Conservation (phyloP, 1,140 invertebrate genomes). For the Melanaphis sacchari region DNA sequence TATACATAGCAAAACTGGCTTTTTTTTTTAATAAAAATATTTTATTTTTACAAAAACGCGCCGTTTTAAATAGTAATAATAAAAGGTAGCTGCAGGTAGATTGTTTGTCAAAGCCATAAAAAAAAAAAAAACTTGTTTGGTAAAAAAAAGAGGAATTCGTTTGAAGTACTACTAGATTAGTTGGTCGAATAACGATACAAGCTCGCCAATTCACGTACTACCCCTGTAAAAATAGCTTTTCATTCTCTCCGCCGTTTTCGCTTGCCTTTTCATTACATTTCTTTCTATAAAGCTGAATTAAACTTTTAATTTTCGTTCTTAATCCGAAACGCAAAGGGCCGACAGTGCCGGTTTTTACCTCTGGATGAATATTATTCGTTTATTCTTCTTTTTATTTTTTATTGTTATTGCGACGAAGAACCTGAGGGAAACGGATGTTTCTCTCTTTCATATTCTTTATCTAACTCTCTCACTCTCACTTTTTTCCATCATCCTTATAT, state of each 20-base stretch:
- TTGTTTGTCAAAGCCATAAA: conserved; percentile 55
- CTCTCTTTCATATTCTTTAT: not conserved
- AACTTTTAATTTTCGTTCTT: conserved; percentile 58
- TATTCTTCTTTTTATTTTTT: conserved; percentile 41
- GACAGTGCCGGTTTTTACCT: conserved; percentile 19
- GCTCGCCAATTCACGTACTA: conserved; percentile 41
- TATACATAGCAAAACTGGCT: conserved; percentile 12
- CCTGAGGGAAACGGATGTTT: conserved; percentile 45
- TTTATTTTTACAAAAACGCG: conserved; percentile 37
- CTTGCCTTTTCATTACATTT: conserved; percentile 55
- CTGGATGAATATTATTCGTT: conserved; percentile 55
- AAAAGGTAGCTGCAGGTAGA: conserved; percentile 55
- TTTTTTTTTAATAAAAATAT: conserved; percentile 51
- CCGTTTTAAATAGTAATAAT: conserved; percentile 53
- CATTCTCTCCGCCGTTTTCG: not conserved
- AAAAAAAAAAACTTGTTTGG: conserved; percentile 43
- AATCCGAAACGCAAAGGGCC: conserved; percentile 52
- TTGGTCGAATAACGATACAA: conserved; percentile 55
- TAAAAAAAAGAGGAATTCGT: conserved; percentile 56
- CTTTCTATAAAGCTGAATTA: conserved; percentile 53
- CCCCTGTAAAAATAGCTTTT: conserved; percentile 39
- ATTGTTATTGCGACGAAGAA: conserved; percentile 54
- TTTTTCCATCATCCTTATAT: not conserved
- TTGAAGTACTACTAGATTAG: conserved; percentile 58
- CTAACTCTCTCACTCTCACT: not conserved